Evolutionary conservation across 2,888 invertebrate genomes (phyloP).

Genomic region (Aphodius sticticus): DNA sequence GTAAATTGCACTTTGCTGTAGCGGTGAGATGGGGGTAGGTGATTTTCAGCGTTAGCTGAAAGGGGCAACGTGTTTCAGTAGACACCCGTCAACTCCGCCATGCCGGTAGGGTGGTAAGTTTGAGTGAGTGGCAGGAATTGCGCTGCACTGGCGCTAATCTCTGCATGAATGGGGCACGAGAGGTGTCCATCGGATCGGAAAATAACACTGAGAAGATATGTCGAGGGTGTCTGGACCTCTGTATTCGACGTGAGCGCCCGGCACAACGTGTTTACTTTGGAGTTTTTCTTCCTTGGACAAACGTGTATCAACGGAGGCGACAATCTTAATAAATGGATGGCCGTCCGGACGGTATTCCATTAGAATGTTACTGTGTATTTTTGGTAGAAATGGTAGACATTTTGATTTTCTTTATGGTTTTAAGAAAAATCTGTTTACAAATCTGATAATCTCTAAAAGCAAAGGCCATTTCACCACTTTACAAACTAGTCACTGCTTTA

Average conservation of each 20-base stretch:
- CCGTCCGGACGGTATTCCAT: no score
- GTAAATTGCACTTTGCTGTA: not conserved
- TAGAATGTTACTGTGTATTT: no score
- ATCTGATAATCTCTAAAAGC: no score
- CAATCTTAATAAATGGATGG: no score
- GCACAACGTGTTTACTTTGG: conserved; percentile 9
- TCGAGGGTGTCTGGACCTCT: conserved; percentile 4
- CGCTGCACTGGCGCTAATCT: conserved; percentile 58
- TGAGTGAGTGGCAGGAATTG: conserved; percentile 54
- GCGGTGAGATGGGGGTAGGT: not conserved
- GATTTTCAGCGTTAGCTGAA: not conserved
- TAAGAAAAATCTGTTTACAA: no score
- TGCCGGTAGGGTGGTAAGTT: not conserved
- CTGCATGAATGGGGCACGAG: conserved; percentile 58
- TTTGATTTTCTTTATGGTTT: no score
- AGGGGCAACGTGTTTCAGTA: not conserved
- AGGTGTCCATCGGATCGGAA: conserved; percentile 68
- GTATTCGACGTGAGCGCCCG: not conserved
- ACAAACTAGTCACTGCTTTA: no score
- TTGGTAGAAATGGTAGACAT: no score
- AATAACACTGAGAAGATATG: conserved; percentile 62
- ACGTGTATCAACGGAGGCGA: not conserved
- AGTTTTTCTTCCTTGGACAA: conserved; percentile 13
- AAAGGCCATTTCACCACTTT: no score
- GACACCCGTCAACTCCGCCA: not conserved